A percentile compares a stretch with the other conserved stretches of the same genome.
phyloP scores from a whole-genome alignment of 2,113 vertebrate genomes.

The Gavia stellata region DNA sequence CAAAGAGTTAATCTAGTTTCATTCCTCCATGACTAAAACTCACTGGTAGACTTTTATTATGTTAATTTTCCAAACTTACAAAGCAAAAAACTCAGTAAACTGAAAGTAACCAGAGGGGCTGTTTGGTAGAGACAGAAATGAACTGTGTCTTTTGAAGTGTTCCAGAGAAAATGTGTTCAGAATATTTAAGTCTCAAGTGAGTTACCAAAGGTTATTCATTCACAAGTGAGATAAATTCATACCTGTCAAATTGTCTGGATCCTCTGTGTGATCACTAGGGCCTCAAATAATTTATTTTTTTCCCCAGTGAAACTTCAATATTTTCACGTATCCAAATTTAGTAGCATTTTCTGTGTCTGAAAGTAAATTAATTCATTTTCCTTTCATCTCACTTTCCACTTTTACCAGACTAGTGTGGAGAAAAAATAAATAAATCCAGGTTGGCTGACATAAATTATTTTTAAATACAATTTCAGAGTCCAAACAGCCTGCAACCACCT shows the following conservation, averaged over 20 bases:
- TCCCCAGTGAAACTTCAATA: slow-evolving; percentile 69
- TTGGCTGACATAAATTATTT: not conserved
- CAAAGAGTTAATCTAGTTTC: slow-evolving; percentile 69
- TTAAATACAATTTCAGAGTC: not conserved
- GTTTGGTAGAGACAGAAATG: slow-evolving; percentile 72
- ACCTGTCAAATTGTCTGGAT: slow-evolving; percentile 80
- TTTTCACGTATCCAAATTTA: slow-evolving; percentile 73
- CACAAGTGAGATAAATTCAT: slow-evolving; percentile 83
- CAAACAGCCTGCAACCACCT: not conserved
- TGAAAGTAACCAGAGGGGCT: slow-evolving; percentile 65
- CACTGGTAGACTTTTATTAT: slow-evolving; percentile 66
- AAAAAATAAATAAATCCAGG: not conserved
- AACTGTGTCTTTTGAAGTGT: slow-evolving; percentile 77
- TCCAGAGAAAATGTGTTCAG: slow-evolving; percentile 77
- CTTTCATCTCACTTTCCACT: slow-evolving; percentile 59
- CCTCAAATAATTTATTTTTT: slow-evolving; percentile 78
- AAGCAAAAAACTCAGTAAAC: slow-evolving; percentile 65
- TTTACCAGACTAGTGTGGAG: not conserved
- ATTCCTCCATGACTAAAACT: slow-evolving; percentile 49
- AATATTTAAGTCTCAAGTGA: slow-evolving; percentile 79
- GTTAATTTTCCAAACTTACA: slow-evolving; percentile 72
- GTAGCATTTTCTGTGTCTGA: slow-evolving; percentile 67
- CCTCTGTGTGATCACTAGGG: slow-evolving; percentile 74
- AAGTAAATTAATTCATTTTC: slow-evolving; percentile 69
- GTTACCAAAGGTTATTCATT: slow-evolving; percentile 79